phyloP scores from a whole-genome alignment of 2,888 invertebrate genomes.

The Trachelus iudaicus region DNA sequence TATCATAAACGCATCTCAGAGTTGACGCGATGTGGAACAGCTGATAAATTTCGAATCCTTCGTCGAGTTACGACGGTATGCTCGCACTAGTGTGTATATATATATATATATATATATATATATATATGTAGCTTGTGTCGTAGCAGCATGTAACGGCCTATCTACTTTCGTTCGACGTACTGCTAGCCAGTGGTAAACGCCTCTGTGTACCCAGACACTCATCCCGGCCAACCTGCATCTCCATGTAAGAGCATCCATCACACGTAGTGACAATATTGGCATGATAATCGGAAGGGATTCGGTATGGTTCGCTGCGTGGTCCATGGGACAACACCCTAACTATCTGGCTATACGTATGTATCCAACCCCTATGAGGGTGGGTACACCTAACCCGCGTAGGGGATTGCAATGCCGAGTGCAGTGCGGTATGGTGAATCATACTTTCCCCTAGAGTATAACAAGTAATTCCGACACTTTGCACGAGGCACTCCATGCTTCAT shows the following conservation, averaged over 20 bases:
- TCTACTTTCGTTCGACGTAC: too few species aligned
- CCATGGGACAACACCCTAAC: conserved; percentile 11
- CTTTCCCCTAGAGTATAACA: conserved; percentile 45
- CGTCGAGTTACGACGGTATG: too few species aligned
- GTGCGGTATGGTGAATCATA: conserved; percentile 41
- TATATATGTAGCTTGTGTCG: too few species aligned
- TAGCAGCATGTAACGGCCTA: too few species aligned
- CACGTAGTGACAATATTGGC: conserved; percentile 55
- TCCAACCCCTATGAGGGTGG: background rate
- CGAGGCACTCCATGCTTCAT: background rate
- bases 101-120: too few species aligned
- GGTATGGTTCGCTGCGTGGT: conserved; percentile 19
- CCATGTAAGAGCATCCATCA: conserved; percentile 54
- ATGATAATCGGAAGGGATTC: conserved; percentile 56
- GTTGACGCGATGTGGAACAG: too few species aligned
- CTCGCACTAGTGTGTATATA: too few species aligned
- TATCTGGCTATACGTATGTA: background rate
- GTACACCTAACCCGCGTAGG: background rate
- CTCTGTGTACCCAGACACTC: too few species aligned
- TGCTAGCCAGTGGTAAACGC: too few species aligned
- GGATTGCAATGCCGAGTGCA: conserved; percentile 9
- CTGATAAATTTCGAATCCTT: too few species aligned
- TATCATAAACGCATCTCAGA: too few species aligned
- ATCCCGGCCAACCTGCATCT: conserved; percentile 26
- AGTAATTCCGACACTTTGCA: conserved; percentile 46